Conservation (phyloP, 2,797 vertebrate species). For the Hypotaenidia philippensis region DNA sequence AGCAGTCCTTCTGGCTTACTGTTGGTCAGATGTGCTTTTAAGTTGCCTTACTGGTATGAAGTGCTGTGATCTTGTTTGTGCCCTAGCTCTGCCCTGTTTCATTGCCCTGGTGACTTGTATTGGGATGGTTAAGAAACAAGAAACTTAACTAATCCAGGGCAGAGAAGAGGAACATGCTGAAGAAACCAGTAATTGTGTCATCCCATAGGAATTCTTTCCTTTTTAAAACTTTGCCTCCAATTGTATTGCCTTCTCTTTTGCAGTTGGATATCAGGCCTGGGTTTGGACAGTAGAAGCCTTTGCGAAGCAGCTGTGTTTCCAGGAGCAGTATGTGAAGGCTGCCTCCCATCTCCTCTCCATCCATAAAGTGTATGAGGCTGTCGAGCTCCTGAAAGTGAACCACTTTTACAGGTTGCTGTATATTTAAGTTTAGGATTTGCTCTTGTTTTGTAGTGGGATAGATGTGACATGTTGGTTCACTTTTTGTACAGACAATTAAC, state of each 20-base stretch:
- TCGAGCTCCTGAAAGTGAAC: conserved; percentile 89
- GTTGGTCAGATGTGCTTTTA: background rate
- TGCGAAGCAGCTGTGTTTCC: conserved; percentile 93
- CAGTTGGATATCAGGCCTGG: conserved; percentile 93
- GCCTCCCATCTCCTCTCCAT: conserved; percentile 93
- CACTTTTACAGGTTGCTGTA: conserved; percentile 89
- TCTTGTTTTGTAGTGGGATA: background rate
- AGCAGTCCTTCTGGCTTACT: background rate
- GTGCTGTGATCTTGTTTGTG: background rate
- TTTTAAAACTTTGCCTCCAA: background rate
- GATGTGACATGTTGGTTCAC: background rate
- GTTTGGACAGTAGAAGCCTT: conserved; percentile 89
- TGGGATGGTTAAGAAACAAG: background rate
- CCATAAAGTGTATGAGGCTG: conserved; percentile 90
- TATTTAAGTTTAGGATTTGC: background rate
- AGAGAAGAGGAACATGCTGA: background rate
- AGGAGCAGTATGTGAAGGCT: conserved; percentile 95
- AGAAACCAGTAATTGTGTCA: background rate
- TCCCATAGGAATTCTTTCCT: background rate
- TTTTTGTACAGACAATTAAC: background rate
- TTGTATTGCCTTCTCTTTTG: background rate
- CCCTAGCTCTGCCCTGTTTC: background rate
- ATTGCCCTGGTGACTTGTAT: background rate
- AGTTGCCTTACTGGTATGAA: background rate
- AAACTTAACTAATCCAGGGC: background rate